These are phyloP conservation scores for Oncorhynchus keta DNA, from an alignment of 2,113 vertebrate species.

Conservation along the genomic window DNA sequence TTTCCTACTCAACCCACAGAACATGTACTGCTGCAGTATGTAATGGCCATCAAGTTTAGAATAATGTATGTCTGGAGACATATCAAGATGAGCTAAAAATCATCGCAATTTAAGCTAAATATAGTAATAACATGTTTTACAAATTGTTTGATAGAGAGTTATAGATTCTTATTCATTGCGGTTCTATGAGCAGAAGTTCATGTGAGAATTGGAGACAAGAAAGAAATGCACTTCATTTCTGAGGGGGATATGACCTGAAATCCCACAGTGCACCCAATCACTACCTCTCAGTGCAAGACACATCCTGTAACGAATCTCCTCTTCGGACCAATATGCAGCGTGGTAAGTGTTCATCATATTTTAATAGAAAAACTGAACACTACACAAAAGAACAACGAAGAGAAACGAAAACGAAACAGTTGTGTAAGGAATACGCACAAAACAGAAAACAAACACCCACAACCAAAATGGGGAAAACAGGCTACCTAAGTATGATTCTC, in stretches of 20 bases:
- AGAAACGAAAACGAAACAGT: too few species aligned
- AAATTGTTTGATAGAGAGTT: conserved; percentile 5
- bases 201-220: neutral
- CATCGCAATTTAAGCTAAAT: neutral
- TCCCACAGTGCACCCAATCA: neutral
- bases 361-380: too few species aligned
- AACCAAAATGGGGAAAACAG: too few species aligned
- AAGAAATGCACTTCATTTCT: neutral
- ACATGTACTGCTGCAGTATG: conserved; percentile 8
- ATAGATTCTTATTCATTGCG: neutral
- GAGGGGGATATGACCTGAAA: too few species aligned
- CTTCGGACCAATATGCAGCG: too few species aligned
- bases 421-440: too few species aligned
- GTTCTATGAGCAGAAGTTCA: neutral
- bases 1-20: conserved; percentile 19
- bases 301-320: neutral
- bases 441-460: too few species aligned
- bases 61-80: conserved; percentile 13
- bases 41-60: conserved; percentile 26
- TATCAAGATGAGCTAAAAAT: neutral
- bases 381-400: too few species aligned
- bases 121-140: conserved; percentile 11
- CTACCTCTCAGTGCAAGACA: neutral
- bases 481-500: too few species aligned
- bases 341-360: too few species aligned